Evolutionary conservation across 2,888 invertebrate genomes (phyloP).

Genomic region (Nephrocerus scutellatus): DNA sequence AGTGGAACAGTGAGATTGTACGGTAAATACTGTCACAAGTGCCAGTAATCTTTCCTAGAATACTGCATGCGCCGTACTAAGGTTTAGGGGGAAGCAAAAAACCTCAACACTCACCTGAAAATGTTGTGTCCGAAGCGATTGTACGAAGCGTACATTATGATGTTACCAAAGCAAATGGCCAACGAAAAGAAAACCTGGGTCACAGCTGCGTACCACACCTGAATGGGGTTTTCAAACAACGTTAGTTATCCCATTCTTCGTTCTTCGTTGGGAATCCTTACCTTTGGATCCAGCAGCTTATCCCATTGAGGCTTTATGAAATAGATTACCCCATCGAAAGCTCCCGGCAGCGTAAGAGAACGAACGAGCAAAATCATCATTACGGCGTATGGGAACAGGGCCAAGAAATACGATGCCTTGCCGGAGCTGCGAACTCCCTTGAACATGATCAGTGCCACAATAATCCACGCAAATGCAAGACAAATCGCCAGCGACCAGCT

Average conservation of each 20-base stretch:
- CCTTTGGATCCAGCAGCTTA: constrained; percentile 42
- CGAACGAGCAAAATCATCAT: constrained; percentile 56
- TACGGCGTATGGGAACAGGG: constrained; percentile 60
- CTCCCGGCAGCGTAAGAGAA: constrained; percentile 55
- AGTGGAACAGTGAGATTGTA: no score
- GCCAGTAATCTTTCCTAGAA: no score
- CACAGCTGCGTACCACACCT: constrained; percentile 60
- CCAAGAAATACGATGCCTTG: constrained; percentile 63
- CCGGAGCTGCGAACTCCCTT: constrained; percentile 56
- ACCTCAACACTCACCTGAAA: constrained; percentile 46
- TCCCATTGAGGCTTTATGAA: constrained; percentile 60
- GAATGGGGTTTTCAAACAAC: constrained; percentile 10
- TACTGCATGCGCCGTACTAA: background rate
- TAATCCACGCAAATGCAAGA: constrained; percentile 51
- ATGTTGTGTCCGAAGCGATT: constrained; percentile 56
- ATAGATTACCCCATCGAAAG: constrained; percentile 56
- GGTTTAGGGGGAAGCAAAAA: background rate
- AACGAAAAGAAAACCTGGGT: constrained; percentile 60
- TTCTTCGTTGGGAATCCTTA: constrained; percentile 5
- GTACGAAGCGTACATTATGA: constrained; percentile 57
- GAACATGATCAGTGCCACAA: constrained; percentile 50
- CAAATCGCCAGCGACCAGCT: constrained; percentile 52
- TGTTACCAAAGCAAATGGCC: constrained; percentile 56
- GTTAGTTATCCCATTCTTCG: background rate
- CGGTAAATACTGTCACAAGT: no score